Base-by-base conservation (phyloP, 2,797 vertebrate genomes). In the Neosilurus mollespiculum region DNA sequence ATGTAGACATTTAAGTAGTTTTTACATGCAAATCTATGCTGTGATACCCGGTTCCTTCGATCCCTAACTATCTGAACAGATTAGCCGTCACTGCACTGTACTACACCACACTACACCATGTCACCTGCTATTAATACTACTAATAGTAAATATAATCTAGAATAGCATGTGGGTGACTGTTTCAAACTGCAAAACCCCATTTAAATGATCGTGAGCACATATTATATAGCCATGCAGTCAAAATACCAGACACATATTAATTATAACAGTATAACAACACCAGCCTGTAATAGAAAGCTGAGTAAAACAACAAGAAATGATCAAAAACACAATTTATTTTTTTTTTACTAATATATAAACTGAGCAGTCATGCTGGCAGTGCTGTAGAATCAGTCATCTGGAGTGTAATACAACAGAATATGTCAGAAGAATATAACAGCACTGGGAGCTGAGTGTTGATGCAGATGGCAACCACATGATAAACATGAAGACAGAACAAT, bases 401-500 rank as follows among this genome's bases (percentile, higher is more conserved):
- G 61, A 75, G 61, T 78, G 76, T 78, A 78, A 78, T 26, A 26
- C 43, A 64, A 76, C 56, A 75, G 51, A 66, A 43, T 34, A 76
- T 73, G 69, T 84, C 83, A 80, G 26, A 8, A 43, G 43, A 54
- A 80, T 58, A 37, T 54, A 59, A 72, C 70, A 64, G 59, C 70
- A 54, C 9, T 51, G 65, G 64, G 54, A 69, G 81, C 49, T 37
- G 51, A n/a, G 51, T 18, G 70, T 59, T 26, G 78, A 37, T 78
- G 70, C 71, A 75, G 61, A 80, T 66, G 83, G 67, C 69, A 66
- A 49, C 69, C 83, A 58, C 54, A 84, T 76, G 75, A 65, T 26
- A 9, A 79, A 76, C 26, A 84, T 84, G 82, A 80, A 80, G 79
- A 81, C 69, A 83, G 26, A 53, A 77, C 78, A 87, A 82, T 15